Evolutionary conservation across 2,113 vertebrate species (phyloP).

Genomic region (Rhinoptilus africanus): DNA sequence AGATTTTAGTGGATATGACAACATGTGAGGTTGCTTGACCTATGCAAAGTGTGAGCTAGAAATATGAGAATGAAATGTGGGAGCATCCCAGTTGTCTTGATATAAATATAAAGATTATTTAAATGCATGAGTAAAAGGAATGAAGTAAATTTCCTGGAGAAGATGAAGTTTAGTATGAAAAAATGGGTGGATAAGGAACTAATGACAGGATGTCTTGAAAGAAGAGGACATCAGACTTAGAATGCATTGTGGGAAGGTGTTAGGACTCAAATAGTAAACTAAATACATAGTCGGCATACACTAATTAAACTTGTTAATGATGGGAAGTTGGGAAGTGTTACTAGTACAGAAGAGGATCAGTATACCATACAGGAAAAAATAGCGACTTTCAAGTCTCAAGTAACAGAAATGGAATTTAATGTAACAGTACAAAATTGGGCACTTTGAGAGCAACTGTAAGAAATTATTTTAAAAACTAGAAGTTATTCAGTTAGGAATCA

Average conservation of each 20-base stretch:
- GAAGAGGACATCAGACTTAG: background rate
- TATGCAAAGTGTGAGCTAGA: background rate
- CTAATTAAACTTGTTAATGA: background rate
- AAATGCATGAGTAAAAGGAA: background rate
- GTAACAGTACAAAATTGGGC: background rate
- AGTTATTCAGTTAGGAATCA: background rate
- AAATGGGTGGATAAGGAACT: background rate
- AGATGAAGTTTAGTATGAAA: background rate
- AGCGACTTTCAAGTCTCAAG: background rate
- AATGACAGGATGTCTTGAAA: background rate
- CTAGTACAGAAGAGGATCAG: background rate
- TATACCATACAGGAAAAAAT: background rate
- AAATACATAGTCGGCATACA: background rate
- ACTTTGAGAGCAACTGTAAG: background rate
- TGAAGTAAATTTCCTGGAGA: background rate
- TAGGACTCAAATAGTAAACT: background rate
- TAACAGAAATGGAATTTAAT: background rate
- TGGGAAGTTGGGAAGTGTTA: background rate
- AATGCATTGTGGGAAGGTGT: background rate
- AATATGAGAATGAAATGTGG: background rate
- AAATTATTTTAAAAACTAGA: background rate
- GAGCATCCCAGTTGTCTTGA: background rate
- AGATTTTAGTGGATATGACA: background rate
- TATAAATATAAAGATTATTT: background rate
- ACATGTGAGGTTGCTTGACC: fast-evolving